Evolutionary conservation across 2,888 invertebrate genomes (phyloP), one percentile per base, ranked within the genome.

Genomic region (Drosophila gaucha): DNA sequence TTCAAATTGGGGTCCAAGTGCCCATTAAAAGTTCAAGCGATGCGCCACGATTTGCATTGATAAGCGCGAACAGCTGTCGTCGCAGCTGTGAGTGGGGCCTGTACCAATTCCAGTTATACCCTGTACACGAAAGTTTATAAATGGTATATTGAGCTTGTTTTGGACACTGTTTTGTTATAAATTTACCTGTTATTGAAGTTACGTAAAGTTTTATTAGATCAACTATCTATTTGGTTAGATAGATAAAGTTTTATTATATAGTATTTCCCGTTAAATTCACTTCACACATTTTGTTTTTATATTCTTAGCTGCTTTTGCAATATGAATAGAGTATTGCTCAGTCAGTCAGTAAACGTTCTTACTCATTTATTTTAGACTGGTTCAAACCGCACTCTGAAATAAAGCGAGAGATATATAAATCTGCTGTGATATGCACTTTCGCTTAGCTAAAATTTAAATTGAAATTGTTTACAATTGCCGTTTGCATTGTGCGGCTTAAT

Each of bases 391-490:
- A 41, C 50, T 55, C n/a, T 28, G 6, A 12, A 28, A 28, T 26
- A 43, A 28, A 6, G 10, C 9, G 16, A 16, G 22, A 8, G 41
- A 41, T 41, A 6, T n/a, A 62, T 63, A 62, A 74, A 73, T 71
- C 67, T 77, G 79, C 71, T 62, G 57, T 44, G 49, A 16, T 59
- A 68, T 82, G 80, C 82, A 80, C 47, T 78, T 80, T 78, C 63
- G 63, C 47, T 47, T 57, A 36, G 41, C 54, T 52, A 33, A 47
- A 66, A 59, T 59, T 59, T 51, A 58, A 60, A 58, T 41, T 26
- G 39, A 39, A 74, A 67, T 65, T 60, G 57, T 67, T 60, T 59
- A 68, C 74, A 80, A 77, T 78, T 80, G 60, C 35, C 59, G 54
- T 38, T 57, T 4, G 6, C 66, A 64, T 78, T 72, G 74, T 72